A percentile compares a stretch with the other conserved stretches of the same genome.
phyloP scores from a whole-genome alignment of 1,140 invertebrate species.

The Neodiprion virginianus region DNA sequence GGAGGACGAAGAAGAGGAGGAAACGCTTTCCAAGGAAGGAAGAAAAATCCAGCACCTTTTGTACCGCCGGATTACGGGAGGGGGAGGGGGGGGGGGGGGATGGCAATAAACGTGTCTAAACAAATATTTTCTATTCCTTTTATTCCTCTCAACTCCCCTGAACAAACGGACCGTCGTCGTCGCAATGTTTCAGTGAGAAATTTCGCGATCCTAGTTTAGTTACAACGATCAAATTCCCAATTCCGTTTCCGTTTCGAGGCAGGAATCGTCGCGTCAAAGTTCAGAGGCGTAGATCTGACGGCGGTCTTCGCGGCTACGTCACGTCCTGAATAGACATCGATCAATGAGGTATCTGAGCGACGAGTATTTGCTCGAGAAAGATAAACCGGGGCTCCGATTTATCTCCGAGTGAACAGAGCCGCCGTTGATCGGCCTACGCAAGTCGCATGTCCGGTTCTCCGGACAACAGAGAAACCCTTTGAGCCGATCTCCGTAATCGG shows the following conservation, averaged over 20 bases:
- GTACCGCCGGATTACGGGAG: too few relatives aligned
- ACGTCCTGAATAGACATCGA: constrained; percentile 1
- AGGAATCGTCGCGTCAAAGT: too few relatives aligned
- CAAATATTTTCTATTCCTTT: too few relatives aligned
- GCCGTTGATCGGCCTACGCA: not conserved
- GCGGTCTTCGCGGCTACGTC: not conserved
- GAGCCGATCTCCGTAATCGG: not conserved
- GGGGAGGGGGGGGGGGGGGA: too few relatives aligned
- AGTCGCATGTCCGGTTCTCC: not conserved
- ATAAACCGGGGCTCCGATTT: not conserved
- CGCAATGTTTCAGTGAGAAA: too few relatives aligned
- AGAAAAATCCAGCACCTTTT: too few relatives aligned
- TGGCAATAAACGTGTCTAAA: too few relatives aligned
- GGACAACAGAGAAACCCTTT: constrained; percentile 2
- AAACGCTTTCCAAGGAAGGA: too few relatives aligned
- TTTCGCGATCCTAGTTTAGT: too few relatives aligned
- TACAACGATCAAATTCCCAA: not conserved
- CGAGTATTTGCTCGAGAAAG: not conserved
- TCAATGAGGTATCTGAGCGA: not conserved
- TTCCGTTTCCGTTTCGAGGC: not conserved
- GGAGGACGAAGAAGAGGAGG: not conserved
- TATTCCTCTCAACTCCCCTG: too few relatives aligned
- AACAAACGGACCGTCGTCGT: too few relatives aligned
- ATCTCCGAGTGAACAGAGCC: not conserved
- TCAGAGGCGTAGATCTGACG: too few relatives aligned